These are phyloP conservation scores for Halictus ligatus DNA, from an alignment of 2,888 invertebrate genomes.

Conservation along the genomic window DNA sequence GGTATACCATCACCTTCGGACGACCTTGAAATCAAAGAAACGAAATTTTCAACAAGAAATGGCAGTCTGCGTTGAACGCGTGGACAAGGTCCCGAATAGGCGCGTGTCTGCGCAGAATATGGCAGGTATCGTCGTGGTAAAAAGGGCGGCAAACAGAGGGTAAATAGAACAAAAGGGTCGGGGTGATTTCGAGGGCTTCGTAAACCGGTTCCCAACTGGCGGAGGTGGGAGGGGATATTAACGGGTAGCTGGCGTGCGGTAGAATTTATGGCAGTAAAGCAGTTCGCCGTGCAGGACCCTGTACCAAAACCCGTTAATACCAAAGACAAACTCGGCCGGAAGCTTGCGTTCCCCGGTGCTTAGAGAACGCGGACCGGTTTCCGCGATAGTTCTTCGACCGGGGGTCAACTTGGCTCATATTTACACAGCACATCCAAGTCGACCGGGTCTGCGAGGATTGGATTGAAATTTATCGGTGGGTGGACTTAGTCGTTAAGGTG, in stretches of 20 bases:
- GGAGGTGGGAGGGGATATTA: slow-evolving; percentile 67
- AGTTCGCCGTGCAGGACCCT: slow-evolving; percentile 53
- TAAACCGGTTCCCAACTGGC: slow-evolving; percentile 77
- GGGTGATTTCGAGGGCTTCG: slow-evolving; percentile 71
- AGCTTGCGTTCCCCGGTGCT: slow-evolving; percentile 52
- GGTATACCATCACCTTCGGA: no score
- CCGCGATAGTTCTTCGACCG: slow-evolving; percentile 58
- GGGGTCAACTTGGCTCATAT: slow-evolving; percentile 65
- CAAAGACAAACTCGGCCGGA: slow-evolving; percentile 80
- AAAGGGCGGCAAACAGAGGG: slow-evolving; percentile 2
- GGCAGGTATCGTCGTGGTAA: background rate
- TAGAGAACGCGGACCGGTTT: slow-evolving; percentile 37
- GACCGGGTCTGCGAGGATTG: slow-evolving; percentile 8
- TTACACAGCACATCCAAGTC: slow-evolving; percentile 50
- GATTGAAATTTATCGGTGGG: slow-evolving; percentile 66
- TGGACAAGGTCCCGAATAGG: background rate
- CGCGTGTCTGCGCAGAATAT: background rate
- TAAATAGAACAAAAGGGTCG: slow-evolving; percentile 48
- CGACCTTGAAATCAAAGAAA: no score
- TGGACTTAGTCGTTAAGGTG: slow-evolving; percentile 52
- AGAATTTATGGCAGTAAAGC: slow-evolving; percentile 77
- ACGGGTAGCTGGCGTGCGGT: slow-evolving; percentile 64
- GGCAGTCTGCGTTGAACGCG: no score
- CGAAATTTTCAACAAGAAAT: no score
- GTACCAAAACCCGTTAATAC: slow-evolving; percentile 74